Conservation (phyloP, 2,113 vertebrate genomes). For the Pipa parva region DNA sequence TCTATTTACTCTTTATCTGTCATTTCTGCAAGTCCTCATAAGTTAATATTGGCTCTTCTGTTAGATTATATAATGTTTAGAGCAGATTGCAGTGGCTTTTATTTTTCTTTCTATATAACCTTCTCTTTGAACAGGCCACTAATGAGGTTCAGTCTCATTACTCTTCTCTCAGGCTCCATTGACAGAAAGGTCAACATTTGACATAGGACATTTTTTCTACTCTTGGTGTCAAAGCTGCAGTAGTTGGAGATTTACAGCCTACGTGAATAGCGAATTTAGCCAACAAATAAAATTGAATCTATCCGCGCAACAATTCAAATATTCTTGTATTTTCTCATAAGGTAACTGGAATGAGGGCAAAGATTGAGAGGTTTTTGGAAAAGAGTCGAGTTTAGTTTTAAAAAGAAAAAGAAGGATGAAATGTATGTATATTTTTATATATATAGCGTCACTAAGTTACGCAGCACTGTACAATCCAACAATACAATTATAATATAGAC, state of each 20-base stretch:
- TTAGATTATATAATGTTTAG: no score
- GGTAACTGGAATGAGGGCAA: slow-evolving; percentile 22
- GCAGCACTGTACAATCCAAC: no score
- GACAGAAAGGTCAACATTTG: slow-evolving; percentile 23
- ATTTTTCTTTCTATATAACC: neutral
- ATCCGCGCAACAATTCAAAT: neutral
- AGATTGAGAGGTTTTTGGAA: neutral
- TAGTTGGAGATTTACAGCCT: slow-evolving; percentile 18
- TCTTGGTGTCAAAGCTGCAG: slow-evolving; percentile 1
- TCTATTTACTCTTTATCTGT: no score
- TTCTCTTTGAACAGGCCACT: neutral
- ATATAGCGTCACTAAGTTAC: no score
- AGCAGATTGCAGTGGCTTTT: neutral
- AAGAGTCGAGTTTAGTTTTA: no score
- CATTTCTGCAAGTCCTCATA: no score
- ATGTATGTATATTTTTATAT: no score
- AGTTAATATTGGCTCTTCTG: no score
- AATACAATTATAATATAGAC: no score
- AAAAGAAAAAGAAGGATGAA: no score
- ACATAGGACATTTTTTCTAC: slow-evolving; percentile 18
- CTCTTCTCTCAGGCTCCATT: slow-evolving; percentile 23
- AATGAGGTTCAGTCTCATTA: slow-evolving; percentile 23
- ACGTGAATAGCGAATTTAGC: slow-evolving; percentile 14
- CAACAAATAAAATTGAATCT: slow-evolving; percentile 19
- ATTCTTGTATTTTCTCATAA: neutral